A percentile compares a stretch with the other conserved stretches of the same genome.
These are phyloP conservation scores for Columba guinea DNA, from an alignment of 2,797 vertebrate species.

Conservation along the genomic window DNA sequence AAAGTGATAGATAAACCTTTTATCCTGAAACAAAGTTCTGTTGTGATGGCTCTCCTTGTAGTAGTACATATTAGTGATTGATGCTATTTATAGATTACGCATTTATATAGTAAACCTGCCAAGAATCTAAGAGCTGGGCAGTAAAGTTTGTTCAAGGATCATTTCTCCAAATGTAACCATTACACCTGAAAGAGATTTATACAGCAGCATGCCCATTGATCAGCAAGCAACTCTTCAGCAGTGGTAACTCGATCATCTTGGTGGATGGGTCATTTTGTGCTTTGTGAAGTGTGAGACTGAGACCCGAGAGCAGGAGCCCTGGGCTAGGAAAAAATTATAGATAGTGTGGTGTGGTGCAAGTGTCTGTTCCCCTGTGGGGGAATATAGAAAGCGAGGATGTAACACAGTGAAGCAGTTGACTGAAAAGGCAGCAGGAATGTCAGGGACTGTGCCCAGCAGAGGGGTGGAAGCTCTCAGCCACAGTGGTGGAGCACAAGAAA, in stretches of 20 bases:
- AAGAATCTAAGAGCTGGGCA: background rate
- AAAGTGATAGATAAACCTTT: slow-evolving; percentile 22
- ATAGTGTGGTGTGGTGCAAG: background rate
- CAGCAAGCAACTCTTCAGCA: background rate
- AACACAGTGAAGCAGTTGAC: background rate
- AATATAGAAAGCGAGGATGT: background rate
- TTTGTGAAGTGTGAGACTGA: background rate
- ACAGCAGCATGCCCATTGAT: background rate
- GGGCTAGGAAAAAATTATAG: background rate
- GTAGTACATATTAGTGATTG: background rate
- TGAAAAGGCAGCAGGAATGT: background rate
- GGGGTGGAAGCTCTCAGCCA: background rate
- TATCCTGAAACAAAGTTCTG: background rate
- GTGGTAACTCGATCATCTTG: background rate
- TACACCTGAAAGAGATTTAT: background rate
- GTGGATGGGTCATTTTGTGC: background rate
- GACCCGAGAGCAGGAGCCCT: background rate
- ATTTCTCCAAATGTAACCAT: background rate
- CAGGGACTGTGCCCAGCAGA: background rate
- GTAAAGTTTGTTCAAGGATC: background rate
- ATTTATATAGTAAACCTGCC: background rate
- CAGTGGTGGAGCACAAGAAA: background rate
- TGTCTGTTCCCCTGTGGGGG: background rate
- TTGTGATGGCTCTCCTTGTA: background rate
- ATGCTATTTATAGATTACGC: background rate